Percentiles rank a stretch among this genome's conserved stretches.
These are phyloP conservation scores for Falco berigora DNA, from an alignment of 2,797 vertebrate genomes.

Conservation along the genomic window DNA sequence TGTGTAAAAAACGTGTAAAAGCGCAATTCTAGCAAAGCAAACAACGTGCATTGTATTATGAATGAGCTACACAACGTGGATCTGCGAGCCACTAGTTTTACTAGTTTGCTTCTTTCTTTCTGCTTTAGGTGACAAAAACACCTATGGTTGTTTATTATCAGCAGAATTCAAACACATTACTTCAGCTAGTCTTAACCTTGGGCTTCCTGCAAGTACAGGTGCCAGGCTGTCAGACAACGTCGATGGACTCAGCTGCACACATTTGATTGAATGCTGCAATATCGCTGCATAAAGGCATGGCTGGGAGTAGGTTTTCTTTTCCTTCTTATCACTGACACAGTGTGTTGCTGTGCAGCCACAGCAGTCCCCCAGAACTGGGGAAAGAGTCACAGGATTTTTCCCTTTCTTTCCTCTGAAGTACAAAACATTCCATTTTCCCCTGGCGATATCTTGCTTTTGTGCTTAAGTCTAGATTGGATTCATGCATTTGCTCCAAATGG, in stretches of 20 bases:
- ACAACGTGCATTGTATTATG: background rate
- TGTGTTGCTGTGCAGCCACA: background rate
- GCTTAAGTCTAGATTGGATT: constrained; percentile 38
- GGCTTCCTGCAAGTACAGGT: background rate
- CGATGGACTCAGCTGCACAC: background rate
- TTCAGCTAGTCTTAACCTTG: constrained; percentile 22
- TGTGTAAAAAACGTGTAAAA: background rate
- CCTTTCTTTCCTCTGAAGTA: background rate
- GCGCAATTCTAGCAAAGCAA: background rate
- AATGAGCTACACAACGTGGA: background rate
- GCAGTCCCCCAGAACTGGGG: background rate
- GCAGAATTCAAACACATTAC: background rate
- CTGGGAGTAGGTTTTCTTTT: background rate
- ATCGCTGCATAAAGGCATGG: background rate
- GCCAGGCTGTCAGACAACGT: background rate
- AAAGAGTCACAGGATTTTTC: background rate
- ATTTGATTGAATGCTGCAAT: constrained; percentile 23
- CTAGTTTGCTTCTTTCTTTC: background rate
- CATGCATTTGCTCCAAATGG: constrained; percentile 50
- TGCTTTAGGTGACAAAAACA: background rate
- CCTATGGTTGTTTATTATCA: constrained; percentile 3
- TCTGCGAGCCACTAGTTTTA: background rate
- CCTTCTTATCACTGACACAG: background rate
- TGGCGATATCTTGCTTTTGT: constrained; percentile 7
- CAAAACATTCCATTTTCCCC: constrained; percentile 16